Base-by-base conservation (phyloP, 2,888 invertebrate species). In the Adelphocoris suturalis region DNA sequence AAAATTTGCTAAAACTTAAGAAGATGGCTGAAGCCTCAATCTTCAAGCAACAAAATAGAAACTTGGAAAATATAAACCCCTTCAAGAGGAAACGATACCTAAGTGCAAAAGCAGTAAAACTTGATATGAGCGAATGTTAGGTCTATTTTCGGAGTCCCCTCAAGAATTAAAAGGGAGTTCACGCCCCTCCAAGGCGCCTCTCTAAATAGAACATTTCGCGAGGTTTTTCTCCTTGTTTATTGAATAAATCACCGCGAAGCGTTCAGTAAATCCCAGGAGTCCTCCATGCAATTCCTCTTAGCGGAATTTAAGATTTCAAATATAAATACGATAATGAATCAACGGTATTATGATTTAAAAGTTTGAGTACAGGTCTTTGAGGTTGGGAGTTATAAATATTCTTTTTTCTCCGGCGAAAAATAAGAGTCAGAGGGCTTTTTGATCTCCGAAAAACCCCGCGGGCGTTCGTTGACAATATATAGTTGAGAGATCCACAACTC, bases 301-400 rank as follows among this genome's bases (percentile, higher is more conserved):
- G 68, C 68, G 19, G 68, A 68, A 61, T 19, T 61, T 61, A 14
- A 61, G 61, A 61, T 68, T 68, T 68, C 68, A 68, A 68, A 68
- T 68, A 68, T 68, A 68, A 68, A 68, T 68, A 68, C 68, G 68
- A 19, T 68, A 68, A 68, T 68, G 68, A 68, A 68, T 68, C 68
- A 68, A 68, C 23, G 68, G 23, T 68, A 68, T 23, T 68, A 68
- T 68, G 23, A 68, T 68, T 68, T 68, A 68, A 68, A 23, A 23
- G 68, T 68, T 23, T 11, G 23, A 68, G n/a, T 61, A n/a, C 57
- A 57, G 57, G 68, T 68, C 23, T 68, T 68, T 7, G 68, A 68
- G 68, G 68, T 68, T 23, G 19, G 23, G 13, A n/a, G 68, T 11
- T 68, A 68, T 68, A 68, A 68, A 61, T 19, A 61, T 9, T 19